phyloP scores from a whole-genome alignment of 2,888 invertebrate genomes.

The Allophyes oxyacanthae region DNA sequence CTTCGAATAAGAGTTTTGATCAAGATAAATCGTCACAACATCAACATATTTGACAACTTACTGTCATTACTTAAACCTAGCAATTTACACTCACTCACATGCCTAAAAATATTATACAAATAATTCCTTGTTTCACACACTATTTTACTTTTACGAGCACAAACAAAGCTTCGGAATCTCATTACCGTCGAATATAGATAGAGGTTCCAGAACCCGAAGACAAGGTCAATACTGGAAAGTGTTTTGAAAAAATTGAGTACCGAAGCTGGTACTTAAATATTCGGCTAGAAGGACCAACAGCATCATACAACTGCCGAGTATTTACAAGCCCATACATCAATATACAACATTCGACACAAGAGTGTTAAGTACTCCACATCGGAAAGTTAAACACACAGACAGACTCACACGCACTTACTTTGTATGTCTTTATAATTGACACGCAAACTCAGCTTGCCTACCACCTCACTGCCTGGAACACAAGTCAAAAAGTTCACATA shows the following conservation, averaged over 20 bases:
- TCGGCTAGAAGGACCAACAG: too few species aligned
- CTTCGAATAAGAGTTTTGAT: too few species aligned
- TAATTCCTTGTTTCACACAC: too few species aligned
- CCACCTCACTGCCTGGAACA: slow-evolving; percentile 78
- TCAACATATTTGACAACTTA: too few species aligned
- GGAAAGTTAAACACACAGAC: slow-evolving; percentile 50
- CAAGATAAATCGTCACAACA: too few species aligned
- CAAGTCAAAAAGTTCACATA: slow-evolving; percentile 42
- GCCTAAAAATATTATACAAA: too few species aligned
- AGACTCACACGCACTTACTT: slow-evolving; percentile 68
- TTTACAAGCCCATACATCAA: slow-evolving; percentile 46
- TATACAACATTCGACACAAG: slow-evolving; percentile 39
- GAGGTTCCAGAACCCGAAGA: neutral
- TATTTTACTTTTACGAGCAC: too few species aligned
- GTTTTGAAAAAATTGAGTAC: too few species aligned
- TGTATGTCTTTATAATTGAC: slow-evolving; percentile 71
- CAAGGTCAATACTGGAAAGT: neutral
- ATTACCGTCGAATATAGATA: neutral
- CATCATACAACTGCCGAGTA: slow-evolving; percentile 15
- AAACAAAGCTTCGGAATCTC: neutral
- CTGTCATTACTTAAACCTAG: too few species aligned
- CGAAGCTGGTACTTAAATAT: too few species aligned
- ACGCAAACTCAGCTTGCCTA: slow-evolving; percentile 80
- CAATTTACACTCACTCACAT: too few species aligned
- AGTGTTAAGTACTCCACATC: slow-evolving; percentile 39